phyloP scores from a whole-genome alignment of 1,140 invertebrate species.

The Diorhabda sublineata region DNA sequence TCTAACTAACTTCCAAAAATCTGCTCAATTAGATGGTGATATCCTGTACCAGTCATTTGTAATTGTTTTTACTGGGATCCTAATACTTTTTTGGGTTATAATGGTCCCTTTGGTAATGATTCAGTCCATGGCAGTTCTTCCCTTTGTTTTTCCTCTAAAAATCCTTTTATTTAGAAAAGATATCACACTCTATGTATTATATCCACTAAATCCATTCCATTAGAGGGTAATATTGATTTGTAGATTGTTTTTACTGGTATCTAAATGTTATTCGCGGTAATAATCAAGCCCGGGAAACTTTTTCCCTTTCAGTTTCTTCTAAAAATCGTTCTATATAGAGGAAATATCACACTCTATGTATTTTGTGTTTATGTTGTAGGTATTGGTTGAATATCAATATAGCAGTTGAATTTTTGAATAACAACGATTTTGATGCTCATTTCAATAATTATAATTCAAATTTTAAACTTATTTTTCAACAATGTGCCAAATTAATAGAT shows the following conservation, averaged over 20 bases:
- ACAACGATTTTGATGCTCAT: slow-evolving; percentile 29
- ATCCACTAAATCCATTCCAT: background rate
- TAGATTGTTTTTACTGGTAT: too few species aligned
- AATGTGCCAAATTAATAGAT: slow-evolving; percentile 36
- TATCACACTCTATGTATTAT: slow-evolving; percentile 25
- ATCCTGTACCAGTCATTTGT: too few species aligned
- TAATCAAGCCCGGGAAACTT: too few species aligned
- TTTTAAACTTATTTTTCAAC: slow-evolving; percentile 35
- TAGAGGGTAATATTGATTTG: too few species aligned
- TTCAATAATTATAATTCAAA: slow-evolving; percentile 26
- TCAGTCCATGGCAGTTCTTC: too few species aligned
- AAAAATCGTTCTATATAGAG: background rate
- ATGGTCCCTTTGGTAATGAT: too few species aligned
- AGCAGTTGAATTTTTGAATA: slow-evolving; percentile 22
- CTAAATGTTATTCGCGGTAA: too few species aligned
- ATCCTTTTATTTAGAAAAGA: background rate
- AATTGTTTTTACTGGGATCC: too few species aligned
- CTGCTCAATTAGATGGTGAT: too few species aligned
- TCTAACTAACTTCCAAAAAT: slow-evolving; percentile 21
- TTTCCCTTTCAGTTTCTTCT: too few species aligned
- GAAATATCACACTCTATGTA: slow-evolving; percentile 18
- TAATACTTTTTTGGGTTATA: too few species aligned
- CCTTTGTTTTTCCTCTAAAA: too few species aligned
- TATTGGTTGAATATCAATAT: slow-evolving; percentile 33
- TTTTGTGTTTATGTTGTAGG: slow-evolving; percentile 31